Conservation (phyloP, 1,140 invertebrate species). For the Leptopilina boulardi region DNA sequence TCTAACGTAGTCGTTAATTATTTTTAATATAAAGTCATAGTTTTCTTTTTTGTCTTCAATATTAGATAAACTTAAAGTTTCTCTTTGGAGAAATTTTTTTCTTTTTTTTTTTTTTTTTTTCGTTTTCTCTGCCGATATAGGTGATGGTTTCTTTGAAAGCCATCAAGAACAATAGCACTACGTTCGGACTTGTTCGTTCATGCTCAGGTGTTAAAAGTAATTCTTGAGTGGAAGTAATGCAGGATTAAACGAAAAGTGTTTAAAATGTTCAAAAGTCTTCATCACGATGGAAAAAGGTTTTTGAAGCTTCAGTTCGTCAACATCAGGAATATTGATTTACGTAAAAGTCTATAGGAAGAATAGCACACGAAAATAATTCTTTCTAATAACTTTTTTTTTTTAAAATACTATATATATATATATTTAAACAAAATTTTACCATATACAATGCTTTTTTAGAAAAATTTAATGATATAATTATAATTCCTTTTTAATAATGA, state of each 20-base stretch:
- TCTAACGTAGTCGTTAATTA: too few relatives aligned
- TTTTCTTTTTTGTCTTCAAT: too few relatives aligned
- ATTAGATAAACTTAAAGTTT: too few relatives aligned
- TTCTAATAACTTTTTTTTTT: too few relatives aligned
- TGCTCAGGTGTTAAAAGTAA: conserved; percentile 15
- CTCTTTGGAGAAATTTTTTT: too few relatives aligned
- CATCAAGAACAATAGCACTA: conserved; percentile 38
- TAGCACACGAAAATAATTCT: background rate
- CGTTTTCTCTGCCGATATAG: conserved; percentile 34
- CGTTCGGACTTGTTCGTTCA: background rate
- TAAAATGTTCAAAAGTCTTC: conserved; percentile 1
- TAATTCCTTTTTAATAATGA: too few relatives aligned
- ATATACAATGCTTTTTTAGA: too few relatives aligned
- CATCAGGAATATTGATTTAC: background rate
- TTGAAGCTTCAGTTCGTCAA: background rate
- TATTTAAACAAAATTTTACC: too few relatives aligned
- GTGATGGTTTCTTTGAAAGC: conserved; percentile 53
- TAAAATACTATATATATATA: too few relatives aligned
- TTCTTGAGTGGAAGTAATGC: background rate
- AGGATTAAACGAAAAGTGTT: conserved; percentile 17
- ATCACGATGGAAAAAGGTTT: background rate
- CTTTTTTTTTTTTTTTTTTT: background rate
- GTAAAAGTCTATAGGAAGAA: background rate
- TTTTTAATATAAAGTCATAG: too few relatives aligned
- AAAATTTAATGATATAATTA: too few relatives aligned